These are phyloP conservation scores for Azemiops feae DNA, from an alignment of 2,113 vertebrate species.

Conservation along the genomic window DNA sequence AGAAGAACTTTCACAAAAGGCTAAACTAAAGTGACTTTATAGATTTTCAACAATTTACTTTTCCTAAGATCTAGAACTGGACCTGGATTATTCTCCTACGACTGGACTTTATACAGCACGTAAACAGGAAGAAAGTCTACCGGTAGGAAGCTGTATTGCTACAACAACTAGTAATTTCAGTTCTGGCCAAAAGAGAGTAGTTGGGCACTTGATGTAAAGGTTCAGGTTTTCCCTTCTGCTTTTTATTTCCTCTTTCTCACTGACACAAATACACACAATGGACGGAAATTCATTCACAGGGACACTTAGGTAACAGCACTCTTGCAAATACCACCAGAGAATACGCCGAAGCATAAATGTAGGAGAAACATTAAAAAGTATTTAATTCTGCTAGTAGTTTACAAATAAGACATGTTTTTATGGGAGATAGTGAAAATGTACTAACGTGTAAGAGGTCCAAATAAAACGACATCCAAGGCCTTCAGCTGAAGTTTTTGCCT, in stretches of 20 bases:
- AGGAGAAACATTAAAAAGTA: not conserved
- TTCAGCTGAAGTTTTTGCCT: conserved; percentile 97
- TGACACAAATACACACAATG: not conserved
- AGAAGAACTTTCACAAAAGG: not conserved
- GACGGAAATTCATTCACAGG: not conserved
- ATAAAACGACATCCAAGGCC: conserved; percentile 94
- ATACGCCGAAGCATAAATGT: not conserved
- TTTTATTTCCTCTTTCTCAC: not conserved
- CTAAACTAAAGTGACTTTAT: not conserved
- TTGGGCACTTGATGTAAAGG: not conserved
- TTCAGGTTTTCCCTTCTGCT: not conserved
- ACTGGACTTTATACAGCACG: not conserved
- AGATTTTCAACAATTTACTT: not conserved
- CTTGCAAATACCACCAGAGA: conserved; percentile 8
- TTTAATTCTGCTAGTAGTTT: not conserved
- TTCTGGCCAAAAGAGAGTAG: not conserved
- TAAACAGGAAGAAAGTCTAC: not conserved
- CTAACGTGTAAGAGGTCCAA: conserved; percentile 94
- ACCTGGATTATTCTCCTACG: not conserved
- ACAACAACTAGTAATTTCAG: not conserved
- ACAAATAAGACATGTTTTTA: not conserved
- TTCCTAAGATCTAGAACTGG: not conserved
- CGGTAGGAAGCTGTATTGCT: not conserved
- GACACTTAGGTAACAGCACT: not conserved
- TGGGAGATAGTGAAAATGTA: conserved; percentile 44